A percentile compares a stretch with the other conserved stretches of the same genome.
These are phyloP conservation scores for Drosophila simulans DNA, from an alignment of 1,140 invertebrate species.

Conservation along the genomic window DNA sequence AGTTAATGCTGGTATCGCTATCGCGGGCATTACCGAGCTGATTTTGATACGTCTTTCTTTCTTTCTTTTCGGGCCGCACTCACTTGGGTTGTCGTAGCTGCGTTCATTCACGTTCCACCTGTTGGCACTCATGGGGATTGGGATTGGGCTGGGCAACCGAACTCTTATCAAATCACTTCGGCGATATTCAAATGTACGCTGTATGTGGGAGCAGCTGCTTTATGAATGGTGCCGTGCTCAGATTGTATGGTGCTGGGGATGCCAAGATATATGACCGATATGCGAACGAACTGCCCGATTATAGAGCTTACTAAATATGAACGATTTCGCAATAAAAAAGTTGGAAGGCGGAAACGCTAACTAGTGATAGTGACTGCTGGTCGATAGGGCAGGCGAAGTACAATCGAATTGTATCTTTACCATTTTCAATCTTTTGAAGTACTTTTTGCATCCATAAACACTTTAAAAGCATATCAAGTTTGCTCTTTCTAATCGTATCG, in stretches of 20 bases:
- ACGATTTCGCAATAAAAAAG: background rate
- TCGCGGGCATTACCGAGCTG: constrained; percentile 32
- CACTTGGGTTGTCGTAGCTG: constrained; percentile 48
- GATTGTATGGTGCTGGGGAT: constrained; percentile 23
- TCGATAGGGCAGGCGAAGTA: background rate
- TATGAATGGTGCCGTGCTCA: constrained; percentile 62
- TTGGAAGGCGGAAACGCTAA: constrained; percentile 11
- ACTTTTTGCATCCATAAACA: no score
- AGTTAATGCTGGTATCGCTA: constrained; percentile 35
- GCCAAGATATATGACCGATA: constrained; percentile 7
- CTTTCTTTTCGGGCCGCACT: constrained; percentile 18
- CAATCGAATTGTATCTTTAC: background rate
- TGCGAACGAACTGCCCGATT: background rate
- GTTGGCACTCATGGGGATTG: constrained; percentile 33
- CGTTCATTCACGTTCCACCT: constrained; percentile 77
- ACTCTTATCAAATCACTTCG: constrained; percentile 46
- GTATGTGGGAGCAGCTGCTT: constrained; percentile 26
- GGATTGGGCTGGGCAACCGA: background rate
- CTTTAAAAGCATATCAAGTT: no score
- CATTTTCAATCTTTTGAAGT: no score
- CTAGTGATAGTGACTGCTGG: constrained; percentile 2
- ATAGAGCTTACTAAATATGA: background rate
- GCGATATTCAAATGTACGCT: constrained; percentile 54
- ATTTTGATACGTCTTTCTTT: constrained; percentile 35
- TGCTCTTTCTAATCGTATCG: no score